Conservation (phyloP, 1,140 invertebrate genomes). For the Ooceraea biroi region DNA sequence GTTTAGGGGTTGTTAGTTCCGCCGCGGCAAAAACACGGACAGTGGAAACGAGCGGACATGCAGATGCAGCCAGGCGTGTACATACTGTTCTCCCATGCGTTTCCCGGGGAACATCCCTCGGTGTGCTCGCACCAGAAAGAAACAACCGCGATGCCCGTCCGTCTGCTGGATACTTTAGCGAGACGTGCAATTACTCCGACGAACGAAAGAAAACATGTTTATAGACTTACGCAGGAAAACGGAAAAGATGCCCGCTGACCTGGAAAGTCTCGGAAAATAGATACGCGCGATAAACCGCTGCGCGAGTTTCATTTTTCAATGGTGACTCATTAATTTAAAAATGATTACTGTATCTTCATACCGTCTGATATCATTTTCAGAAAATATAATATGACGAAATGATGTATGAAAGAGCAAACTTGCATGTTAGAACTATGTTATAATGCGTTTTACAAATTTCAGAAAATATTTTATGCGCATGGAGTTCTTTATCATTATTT, state of each 20-base stretch:
- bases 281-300: conserved; percentile 23
- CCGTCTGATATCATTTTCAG: not conserved
- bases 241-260: conserved; percentile 45
- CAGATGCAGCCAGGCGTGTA: conserved; percentile 66
- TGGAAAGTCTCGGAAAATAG: conserved; percentile 30
- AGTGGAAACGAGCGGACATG: conserved; percentile 60
- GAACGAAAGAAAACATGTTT: conserved; percentile 60
- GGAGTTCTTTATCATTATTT: not conserved
- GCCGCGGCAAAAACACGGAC: conserved; percentile 68
- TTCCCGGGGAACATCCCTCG: conserved; percentile 55
- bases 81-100: conserved; percentile 66
- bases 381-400: not conserved
- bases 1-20: conserved; percentile 80
- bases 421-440: not conserved
- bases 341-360: not conserved
- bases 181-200: conserved; percentile 62
- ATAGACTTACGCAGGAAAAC: conserved; percentile 43
- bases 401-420: not conserved
- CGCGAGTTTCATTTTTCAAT: not conserved
- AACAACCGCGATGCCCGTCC: conserved; percentile 16
- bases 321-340: not conserved
- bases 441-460: not conserved
- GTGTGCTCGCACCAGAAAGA: conserved; percentile 39
- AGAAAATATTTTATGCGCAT: not conserved
- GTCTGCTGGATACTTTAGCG: conserved; percentile 55